Evolutionary conservation across 1,140 invertebrate species (phyloP), one percentile per base, ranked within the genome.

Genomic region (Phenacoccus solenopsis): DNA sequence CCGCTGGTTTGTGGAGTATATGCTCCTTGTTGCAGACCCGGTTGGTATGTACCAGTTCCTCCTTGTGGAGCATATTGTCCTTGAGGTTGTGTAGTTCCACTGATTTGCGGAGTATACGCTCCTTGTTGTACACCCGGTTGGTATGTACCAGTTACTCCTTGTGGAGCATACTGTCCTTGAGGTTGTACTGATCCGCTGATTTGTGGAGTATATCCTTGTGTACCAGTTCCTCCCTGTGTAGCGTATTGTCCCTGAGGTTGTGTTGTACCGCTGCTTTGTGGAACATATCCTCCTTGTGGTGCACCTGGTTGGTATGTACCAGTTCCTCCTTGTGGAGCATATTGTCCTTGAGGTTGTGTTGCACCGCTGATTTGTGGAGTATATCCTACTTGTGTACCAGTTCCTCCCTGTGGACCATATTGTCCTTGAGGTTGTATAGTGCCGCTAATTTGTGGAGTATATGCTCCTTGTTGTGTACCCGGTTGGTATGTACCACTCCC

Each of bases 401-500:
- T n/a, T n/a, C 5, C 16, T 49, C 16, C 5, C 20, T 5, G 38
- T 9, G 16, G 3, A 49, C 38, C 38, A 32, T 32, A 32, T 49
- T 9, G 16, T 49, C 38, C 38, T n/a, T n/a, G n/a, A n/a, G n/a
- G n/a, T n/a, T n/a, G n/a, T n/a, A n/a, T 71, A 67, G 71, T 61
- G 3, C 69, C 25, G 69, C 67, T 68, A 35, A 20, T 28, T 28
- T 69, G 67, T 61, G 57, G 64, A 21, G 68, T 57, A 1, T 32
- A 68, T 64, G n/a, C n/a, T 28, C 64, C 69, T 67, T 35, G 71
- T 71, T 28, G 7, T 27, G 69, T 70, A 35, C 73, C 72, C 4
- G 38, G 3, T 32, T 24, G 67, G 16, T 57, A 70, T 7, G 73
- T 56, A 68, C 67, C 59, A 28, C 75, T 72, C 70, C 69, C 69